Evolutionary conservation across 2,888 invertebrate genomes (phyloP).

Genomic region (Trachelus troglodyta): DNA sequence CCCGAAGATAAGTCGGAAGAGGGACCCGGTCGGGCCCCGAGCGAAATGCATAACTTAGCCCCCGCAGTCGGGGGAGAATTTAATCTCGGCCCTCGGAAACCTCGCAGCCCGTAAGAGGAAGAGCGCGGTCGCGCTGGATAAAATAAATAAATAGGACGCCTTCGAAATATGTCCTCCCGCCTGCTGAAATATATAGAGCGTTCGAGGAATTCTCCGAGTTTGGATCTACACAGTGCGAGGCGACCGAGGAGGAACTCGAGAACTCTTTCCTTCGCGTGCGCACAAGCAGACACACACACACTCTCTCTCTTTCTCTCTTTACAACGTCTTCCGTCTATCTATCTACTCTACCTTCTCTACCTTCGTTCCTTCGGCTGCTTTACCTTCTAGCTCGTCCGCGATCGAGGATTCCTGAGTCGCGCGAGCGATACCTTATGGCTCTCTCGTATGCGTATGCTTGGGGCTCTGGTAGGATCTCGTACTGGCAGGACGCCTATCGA

Average conservation of each 20-base stretch:
- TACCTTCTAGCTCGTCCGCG: not conserved
- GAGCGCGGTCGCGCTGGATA: constrained; percentile 27
- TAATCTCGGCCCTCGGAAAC: constrained; percentile 42
- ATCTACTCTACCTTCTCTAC: not conserved
- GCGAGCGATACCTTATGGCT: constrained; percentile 12
- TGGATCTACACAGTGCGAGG: constrained; percentile 1
- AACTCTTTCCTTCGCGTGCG: not conserved
- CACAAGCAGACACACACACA: not conserved
- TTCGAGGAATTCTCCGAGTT: constrained; percentile 37
- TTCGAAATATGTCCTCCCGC: constrained; percentile 56
- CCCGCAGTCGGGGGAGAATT: constrained; percentile 46
- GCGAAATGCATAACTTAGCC: constrained; percentile 60
- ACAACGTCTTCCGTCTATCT: not conserved
- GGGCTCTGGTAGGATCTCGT: not conserved
- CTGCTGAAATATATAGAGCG: constrained; percentile 54
- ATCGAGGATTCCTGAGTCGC: constrained; percentile 33
- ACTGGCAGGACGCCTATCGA: not conserved
- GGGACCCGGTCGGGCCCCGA: constrained; percentile 41
- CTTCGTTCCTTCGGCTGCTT: constrained; percentile 10
- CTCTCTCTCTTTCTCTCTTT: constrained; percentile 32
- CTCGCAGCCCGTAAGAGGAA: not conserved
- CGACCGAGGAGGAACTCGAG: not conserved
- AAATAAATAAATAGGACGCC: constrained; percentile 55
- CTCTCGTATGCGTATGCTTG: not conserved
- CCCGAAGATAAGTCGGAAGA: constrained; percentile 52